Conservation (phyloP, 2,113 vertebrate genomes). For the Mustela lutreola region DNA sequence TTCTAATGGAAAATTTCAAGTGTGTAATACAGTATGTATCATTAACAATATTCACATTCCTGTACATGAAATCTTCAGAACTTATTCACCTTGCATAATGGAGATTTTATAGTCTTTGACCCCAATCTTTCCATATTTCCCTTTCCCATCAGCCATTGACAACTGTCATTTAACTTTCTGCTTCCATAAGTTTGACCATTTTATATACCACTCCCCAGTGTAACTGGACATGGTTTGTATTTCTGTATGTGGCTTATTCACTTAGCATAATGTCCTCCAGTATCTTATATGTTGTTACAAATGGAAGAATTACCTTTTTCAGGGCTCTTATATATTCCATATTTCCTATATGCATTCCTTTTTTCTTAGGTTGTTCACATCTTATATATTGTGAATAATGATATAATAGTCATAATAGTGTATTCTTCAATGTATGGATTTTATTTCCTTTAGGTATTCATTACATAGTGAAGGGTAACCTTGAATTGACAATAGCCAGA, state of each 20-base stretch:
- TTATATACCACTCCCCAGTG: background rate
- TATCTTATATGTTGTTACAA: background rate
- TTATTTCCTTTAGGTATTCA: background rate
- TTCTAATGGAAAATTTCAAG: background rate
- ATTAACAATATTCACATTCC: background rate
- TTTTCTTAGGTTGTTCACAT: background rate
- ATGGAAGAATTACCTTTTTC: background rate
- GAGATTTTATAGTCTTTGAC: background rate
- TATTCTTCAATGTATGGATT: no score
- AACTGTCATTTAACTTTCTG: background rate
- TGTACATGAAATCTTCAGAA: background rate
- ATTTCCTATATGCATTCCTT: background rate
- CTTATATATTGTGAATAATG: background rate
- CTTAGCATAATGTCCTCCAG: background rate
- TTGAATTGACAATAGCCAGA: background rate
- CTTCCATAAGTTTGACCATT: background rate
- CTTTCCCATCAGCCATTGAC: background rate
- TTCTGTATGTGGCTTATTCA: background rate
- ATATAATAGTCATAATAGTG: background rate
- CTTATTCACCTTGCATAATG: background rate
- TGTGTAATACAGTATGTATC: background rate
- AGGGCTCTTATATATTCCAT: background rate
- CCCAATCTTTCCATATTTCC: background rate
- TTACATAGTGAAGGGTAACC: background rate
- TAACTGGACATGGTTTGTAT: background rate